Evolutionary conservation across 2,888 invertebrate genomes (phyloP), one percentile per base, ranked within the genome.

Genomic region (Cloeon dipterum): DNA sequence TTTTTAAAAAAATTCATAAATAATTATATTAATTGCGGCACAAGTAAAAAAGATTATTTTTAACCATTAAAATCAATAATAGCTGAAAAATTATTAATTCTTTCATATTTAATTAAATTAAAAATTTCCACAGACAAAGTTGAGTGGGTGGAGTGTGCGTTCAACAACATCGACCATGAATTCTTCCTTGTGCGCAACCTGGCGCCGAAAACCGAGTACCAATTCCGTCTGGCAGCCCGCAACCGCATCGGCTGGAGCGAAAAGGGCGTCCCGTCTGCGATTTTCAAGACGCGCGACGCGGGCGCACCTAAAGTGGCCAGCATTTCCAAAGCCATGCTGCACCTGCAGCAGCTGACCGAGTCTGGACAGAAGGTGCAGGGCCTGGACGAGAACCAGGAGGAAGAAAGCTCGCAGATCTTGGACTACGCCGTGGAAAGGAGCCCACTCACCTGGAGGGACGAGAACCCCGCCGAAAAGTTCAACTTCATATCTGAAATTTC

Each of bases 231-330:
- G 20, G 72, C 83, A 0, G 85, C 89, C 1, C 67, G 74, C 44
- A 96, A 96, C 59, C 71, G 74, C 37, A 85, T 94, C 50, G 94
- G 94, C 1, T 86, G 86, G 79, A 86, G 93, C 56, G 81, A 82
- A 38, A 75, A 77, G 51, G 86, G 89, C 34, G 75, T 82, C 42
- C 76, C 83, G 0, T 78, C 85, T 2, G 68, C 70, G 41, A 62
- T 77, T 2, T 60, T 76, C 16, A 70, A 71, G 48, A 89, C 89
- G 1, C 66, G 66, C 44, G 62, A 62, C 26, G 49, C 47, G 55
- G 63, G 78, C 33, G 63, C 69, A 3, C 64, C 72, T 0, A 82
- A 79, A 52, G 66, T 89, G 23, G 72, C 76, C 50, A n/a, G 13
- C 14, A 63, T 89, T 18, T 75, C 77, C 2, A 70, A 73, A 47